A percentile compares a stretch with the other conserved stretches of the same genome.
Evolutionary conservation across 2,113 vertebrate genomes (phyloP).

Genomic region (Aspiorhynchus laticeps): DNA sequence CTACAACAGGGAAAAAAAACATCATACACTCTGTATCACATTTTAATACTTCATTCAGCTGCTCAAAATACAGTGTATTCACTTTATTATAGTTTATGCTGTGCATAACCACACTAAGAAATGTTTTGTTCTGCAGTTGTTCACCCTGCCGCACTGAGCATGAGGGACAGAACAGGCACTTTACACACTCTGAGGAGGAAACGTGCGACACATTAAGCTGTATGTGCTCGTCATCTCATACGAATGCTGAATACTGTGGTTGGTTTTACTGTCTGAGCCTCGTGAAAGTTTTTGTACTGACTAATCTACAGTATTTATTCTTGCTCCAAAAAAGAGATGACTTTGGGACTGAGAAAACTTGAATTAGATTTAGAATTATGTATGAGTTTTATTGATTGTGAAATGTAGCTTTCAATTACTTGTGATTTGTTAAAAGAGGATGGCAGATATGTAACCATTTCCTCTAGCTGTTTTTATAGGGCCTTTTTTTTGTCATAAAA

Average conservation of each 20-base stretch:
- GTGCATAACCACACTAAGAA: background rate
- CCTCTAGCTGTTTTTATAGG: background rate
- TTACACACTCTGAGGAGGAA: constrained; percentile 17
- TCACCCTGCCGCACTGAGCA: constrained; percentile 65
- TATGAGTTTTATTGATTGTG: constrained; percentile 23
- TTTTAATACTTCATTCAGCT: background rate
- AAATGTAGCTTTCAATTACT: constrained; percentile 19
- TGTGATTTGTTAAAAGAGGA: background rate
- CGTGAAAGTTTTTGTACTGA: constrained; percentile 36
- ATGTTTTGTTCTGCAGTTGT: constrained; percentile 63
- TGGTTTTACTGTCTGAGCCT: constrained; percentile 17
- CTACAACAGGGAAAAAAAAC: background rate
- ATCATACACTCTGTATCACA: background rate
- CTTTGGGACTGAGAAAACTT: constrained; percentile 31
- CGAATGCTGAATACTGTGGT: constrained; percentile 21
- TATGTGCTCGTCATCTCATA: background rate
- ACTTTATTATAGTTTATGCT: background rate
- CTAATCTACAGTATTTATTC: background rate
- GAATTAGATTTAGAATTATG: constrained; percentile 12
- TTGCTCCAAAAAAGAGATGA: constrained; percentile 25
- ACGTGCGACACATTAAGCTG: background rate
- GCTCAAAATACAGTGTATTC: background rate
- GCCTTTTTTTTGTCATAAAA: background rate
- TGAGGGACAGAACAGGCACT: constrained; percentile 39
- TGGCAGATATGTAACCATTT: constrained; percentile 1